Evolutionary conservation across 2,797 vertebrate genomes (phyloP).

Genomic region (Cygnus olor): DNA sequence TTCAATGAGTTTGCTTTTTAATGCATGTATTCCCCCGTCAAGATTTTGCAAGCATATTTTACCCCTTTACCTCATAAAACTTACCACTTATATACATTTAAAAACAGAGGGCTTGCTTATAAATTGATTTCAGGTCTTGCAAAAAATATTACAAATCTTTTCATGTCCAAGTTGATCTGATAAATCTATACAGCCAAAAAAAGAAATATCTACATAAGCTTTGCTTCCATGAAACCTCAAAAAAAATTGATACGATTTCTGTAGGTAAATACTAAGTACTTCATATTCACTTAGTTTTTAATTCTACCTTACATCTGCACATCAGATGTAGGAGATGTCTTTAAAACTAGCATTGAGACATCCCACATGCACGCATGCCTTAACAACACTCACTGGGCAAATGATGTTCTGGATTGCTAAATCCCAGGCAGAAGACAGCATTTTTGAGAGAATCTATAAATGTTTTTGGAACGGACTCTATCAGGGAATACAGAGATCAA

Average conservation of each 20-base stretch:
- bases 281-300: not conserved
- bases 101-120: not conserved
- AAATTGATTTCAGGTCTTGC: not conserved
- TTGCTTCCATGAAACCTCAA: not conserved
- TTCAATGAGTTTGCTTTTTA: not conserved
- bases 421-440: not conserved
- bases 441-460: not conserved
- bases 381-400: not conserved
- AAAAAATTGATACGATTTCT: not conserved
- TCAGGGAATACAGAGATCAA: not conserved
- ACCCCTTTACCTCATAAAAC: not conserved
- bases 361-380: no score
- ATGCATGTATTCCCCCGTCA: not conserved
- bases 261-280: not conserved
- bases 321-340: not conserved
- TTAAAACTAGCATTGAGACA: not conserved
- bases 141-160: not conserved
- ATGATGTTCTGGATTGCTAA: not conserved
- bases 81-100: not conserved
- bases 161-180: not conserved
- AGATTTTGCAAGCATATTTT: not conserved
- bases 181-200: not conserved
- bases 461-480: not conserved
- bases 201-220: not conserved
- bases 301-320: not conserved